A percentile compares a stretch with the other conserved stretches of the same genome.
Conservation (phyloP, 2,797 vertebrate genomes). For the Ctenosaura bakeri region DNA sequence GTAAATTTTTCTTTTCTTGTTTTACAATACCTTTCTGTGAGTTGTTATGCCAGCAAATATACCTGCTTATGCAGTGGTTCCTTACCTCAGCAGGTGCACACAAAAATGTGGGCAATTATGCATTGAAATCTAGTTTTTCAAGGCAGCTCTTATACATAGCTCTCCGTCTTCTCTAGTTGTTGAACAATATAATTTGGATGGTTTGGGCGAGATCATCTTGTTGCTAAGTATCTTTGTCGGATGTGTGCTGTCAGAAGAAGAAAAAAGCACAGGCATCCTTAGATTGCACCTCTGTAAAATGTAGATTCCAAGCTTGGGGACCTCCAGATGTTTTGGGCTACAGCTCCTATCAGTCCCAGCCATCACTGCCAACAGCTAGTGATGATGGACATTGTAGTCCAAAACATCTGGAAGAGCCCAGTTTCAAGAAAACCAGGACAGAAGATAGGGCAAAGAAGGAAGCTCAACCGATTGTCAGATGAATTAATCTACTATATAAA, state of each 20-base stretch:
- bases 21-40: background rate
- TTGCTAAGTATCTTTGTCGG: too few species aligned
- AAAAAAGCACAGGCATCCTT: background rate
- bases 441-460: too few species aligned
- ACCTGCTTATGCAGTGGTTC: background rate
- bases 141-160: background rate
- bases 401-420: too few species aligned
- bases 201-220: background rate
- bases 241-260: background rate
- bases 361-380: too few species aligned
- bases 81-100: conserved; percentile 20
- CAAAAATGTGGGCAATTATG: conserved; percentile 15
- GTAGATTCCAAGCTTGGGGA: background rate
- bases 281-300: background rate
- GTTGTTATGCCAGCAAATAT: conserved; percentile 3
- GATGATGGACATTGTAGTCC: too few species aligned
- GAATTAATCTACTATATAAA: too few species aligned
- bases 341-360: too few species aligned
- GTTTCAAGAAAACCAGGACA: too few species aligned
- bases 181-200: conserved; percentile 8
- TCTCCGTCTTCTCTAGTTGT: background rate
- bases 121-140: conserved; percentile 23
- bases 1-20: background rate
- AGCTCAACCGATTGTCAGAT: too few species aligned
- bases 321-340: background rate